Evolutionary conservation across 2,888 invertebrate species (phyloP), one percentile per base, ranked within the genome.

Genomic region (Myopa tessellatipennis): DNA sequence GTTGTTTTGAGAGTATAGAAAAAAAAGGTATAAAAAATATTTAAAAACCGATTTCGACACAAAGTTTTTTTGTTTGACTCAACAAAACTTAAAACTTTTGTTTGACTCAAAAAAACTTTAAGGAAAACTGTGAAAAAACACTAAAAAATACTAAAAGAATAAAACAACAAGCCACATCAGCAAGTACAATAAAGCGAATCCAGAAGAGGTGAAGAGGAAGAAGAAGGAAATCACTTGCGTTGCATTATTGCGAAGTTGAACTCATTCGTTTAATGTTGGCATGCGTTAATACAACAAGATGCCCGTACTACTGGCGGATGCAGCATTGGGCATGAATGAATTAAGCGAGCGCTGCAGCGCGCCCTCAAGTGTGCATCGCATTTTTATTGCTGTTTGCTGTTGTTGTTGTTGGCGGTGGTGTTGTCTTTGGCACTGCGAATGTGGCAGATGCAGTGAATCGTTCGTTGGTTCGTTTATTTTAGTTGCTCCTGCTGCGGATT

Each of bases 301-400:
- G 5, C 10, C 18, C 10, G 63, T 38, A 18, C 14, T 38, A 65
- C 74, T 65, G 14, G 65, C 65, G 65, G 65, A 74, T 63, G 18
- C 74, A 58, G 18, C 55, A 36, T 16, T n/a, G 38, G n/a, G 58
- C 65, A 65, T 63, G 65, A 63, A 74, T 74, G 63, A 74, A 65
- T 45, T 63, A 45, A 65, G 52, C 61, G 38, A 14, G 38, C 34
- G 36, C 8, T 18, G n/a, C 45, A 5, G 8, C 4, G 70, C 70
- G 55, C 18, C 55, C 16, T 34, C 55, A 55, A 71, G 71, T 71
- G 71, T 55, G 34, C 26, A 71, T 16, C 45, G 26, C 34, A 4
- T n/a, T 3, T 45, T 68, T n/a, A 68, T 10, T 65, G 8, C 38
- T 65, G 3, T n/a, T n/a, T 58, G 14, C 14, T 10, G 16, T 58